Percentiles rank a stretch among this genome's conserved stretches.
Evolutionary conservation across 1,140 invertebrate species (phyloP).

Genomic region (Pachypeltis micranthus): DNA sequence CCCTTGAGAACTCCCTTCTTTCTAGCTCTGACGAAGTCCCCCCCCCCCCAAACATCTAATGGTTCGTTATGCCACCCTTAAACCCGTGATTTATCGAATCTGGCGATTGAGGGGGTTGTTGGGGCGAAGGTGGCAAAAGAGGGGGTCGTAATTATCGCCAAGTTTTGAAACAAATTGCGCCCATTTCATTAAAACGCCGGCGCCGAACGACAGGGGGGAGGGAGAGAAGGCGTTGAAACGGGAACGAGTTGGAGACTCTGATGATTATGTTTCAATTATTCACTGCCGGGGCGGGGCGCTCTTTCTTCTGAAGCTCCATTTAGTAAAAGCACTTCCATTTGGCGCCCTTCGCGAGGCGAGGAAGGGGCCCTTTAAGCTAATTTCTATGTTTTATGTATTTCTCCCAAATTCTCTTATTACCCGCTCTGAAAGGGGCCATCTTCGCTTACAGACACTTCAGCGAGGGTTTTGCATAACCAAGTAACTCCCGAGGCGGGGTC

Average conservation of each 20-base stretch:
- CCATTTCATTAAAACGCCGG: not conserved
- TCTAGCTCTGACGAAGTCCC: too few species aligned
- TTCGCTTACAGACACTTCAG: conserved; percentile 13
- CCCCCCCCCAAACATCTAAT: too few species aligned
- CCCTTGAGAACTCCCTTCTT: too few species aligned
- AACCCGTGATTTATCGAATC: too few species aligned
- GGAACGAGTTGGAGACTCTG: conserved; percentile 23
- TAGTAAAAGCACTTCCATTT: conserved; percentile 14
- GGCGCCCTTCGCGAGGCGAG: not conserved
- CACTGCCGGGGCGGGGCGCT: not conserved
- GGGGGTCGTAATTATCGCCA: not conserved
- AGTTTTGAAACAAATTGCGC: not conserved
- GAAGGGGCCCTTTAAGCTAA: conserved; percentile 4
- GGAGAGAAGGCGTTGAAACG: not conserved
- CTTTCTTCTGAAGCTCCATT: conserved; percentile 1
- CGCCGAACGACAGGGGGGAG: too few species aligned
- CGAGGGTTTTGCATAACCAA: conserved; percentile 10
- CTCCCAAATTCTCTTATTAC: conserved; percentile 14
- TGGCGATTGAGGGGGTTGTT: too few species aligned
- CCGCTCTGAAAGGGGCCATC: conserved; percentile 8
- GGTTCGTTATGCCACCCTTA: too few species aligned
- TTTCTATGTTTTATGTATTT: conserved; percentile 15
- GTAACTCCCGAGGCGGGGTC: not conserved
- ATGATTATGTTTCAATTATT: conserved; percentile 13
- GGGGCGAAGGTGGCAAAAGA: too few species aligned